Base-by-base conservation (phyloP, 1,140 invertebrate species). In the Dendrolimus punctatus region DNA sequence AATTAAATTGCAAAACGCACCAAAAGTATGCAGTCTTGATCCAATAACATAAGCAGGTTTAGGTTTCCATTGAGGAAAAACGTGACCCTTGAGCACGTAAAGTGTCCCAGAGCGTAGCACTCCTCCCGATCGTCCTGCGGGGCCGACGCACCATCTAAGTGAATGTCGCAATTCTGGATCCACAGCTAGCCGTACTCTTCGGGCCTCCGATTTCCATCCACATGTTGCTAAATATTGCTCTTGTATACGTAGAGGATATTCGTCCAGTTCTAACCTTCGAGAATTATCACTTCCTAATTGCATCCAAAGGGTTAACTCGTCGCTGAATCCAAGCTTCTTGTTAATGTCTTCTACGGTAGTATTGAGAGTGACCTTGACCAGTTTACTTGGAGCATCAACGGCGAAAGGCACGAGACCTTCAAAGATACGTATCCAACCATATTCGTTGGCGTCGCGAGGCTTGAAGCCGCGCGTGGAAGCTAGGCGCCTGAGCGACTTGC, bases 1-100 rank as follows among this genome's bases (percentile, higher is more conserved):
- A 9, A 48, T 37, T 9, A 8, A 2, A 46, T 49, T 49, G n/a
- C 40, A 41, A 49, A 40, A 52, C 75, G 52, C 60, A 81, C 79
- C 78, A 55, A 88, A 91, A 53, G 91, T 88, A 65, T 91, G 89
- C 41, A 92, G 79, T 54, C 89, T 83, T n/a, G 89, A 90, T 57
- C 90, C 90, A 63, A 91, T 83, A 56, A 92, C 81, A 55, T 90
- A 88, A 5, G 91, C 82, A 6, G 88, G 82, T 53, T 90, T 79
- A 45, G 88, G 85, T 68, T 91, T 91, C 91, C 91, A 92, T 72
- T 92, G 91, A 6, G 91, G 91, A 68, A 92, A 91, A 50, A 92
- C 91, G 55, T 92, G 88, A 42, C 91, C 91, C 72, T 92, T 92
- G 43, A 92, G 73, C 23, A 92, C 85, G 23, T 90, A 79, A n/a